Base-by-base conservation (phyloP, 2,113 vertebrate genomes). In the Sula dactylatra region DNA sequence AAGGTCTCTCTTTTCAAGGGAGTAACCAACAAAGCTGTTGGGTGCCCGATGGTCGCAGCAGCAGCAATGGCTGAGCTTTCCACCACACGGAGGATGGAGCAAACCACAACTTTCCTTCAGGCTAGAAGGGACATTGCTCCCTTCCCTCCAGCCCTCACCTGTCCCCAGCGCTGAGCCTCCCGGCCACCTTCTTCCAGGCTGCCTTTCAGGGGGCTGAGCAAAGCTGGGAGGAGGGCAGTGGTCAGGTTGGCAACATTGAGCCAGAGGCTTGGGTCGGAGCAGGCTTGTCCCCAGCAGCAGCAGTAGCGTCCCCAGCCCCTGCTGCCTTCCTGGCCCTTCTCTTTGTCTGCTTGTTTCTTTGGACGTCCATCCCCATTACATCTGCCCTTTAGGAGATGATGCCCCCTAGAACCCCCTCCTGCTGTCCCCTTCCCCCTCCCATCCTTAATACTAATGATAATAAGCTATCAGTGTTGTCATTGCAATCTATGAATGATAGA, bases 381-480 rank as follows among this genome's bases (percentile, higher is more conserved):
- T 90, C 76, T 83, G 26, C 66, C 91, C 85, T 81, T 85, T 96
- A 94, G 91, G 65, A 95, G 54, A 92, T 25, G 76, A 88, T 93
- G 70, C 31, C 59, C 94, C 86, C 74, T 85, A 93, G 77, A 87
- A 89, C 44, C 70, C 74, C n/a, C 54, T 90, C 79, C 72, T 72
- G 31, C 88, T 92, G 81, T 93, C 50, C 94, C 79, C 69, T 96
- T 90, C 79, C 82, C 86, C 44, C 32, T 91, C 67, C 82, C 91
- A 86, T 88, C 90, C 93, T 94, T 97, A 97, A 97, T 96, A 95
- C 95, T 97, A 97, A 97, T 96, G 90, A 95, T 97, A 96, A 97
- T 98, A 98, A 98, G 97, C 97, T 98, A 97, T 98, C 97, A 97
- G 92, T 97, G 97, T 98, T 96, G 97, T 98, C 97, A 97, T 98